These are phyloP conservation scores for Cydia fagiglandana DNA, from an alignment of 1,140 invertebrate genomes.

Conservation along the genomic window DNA sequence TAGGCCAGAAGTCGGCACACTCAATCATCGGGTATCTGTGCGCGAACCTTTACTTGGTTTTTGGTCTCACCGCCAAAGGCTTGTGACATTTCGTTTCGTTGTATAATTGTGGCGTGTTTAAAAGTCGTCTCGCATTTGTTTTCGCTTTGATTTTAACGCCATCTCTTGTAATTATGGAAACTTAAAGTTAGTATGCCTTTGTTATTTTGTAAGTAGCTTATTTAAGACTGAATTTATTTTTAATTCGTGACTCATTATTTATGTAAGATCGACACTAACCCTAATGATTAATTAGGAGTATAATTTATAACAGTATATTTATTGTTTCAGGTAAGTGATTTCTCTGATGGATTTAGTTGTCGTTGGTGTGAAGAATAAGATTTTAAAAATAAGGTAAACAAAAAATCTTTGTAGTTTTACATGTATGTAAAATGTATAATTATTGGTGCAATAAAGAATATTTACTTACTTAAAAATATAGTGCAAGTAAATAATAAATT, in stretches of 20 bases:
- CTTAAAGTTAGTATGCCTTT: background rate
- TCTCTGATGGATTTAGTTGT: background rate
- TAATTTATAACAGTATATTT: background rate
- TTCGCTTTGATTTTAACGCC: conserved; percentile 11
- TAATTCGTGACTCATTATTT: too few relatives aligned
- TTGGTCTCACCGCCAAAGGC: conserved; percentile 2
- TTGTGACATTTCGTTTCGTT: conserved; percentile 25
- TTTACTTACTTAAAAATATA: too few relatives aligned
- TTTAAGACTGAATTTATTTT: background rate
- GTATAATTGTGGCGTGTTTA: conserved; percentile 3
- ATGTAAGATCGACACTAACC: too few relatives aligned
- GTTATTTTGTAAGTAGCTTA: background rate
- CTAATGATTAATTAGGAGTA: background rate
- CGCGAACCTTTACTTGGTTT: conserved; percentile 5
- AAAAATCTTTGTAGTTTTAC: too few relatives aligned
- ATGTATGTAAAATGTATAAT: too few relatives aligned
- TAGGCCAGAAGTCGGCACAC: too few relatives aligned
- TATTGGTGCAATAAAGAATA: too few relatives aligned
- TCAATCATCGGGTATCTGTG: background rate
- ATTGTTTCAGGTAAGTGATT: conserved; percentile 2
- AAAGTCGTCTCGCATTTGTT: conserved; percentile 7
- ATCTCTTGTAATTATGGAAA: background rate
- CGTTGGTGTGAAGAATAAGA: background rate
- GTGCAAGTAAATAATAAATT: too few relatives aligned
- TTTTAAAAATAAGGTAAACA: background rate